phyloP scores from a whole-genome alignment of 2,888 invertebrate genomes.

The Euzetes globulus region DNA sequence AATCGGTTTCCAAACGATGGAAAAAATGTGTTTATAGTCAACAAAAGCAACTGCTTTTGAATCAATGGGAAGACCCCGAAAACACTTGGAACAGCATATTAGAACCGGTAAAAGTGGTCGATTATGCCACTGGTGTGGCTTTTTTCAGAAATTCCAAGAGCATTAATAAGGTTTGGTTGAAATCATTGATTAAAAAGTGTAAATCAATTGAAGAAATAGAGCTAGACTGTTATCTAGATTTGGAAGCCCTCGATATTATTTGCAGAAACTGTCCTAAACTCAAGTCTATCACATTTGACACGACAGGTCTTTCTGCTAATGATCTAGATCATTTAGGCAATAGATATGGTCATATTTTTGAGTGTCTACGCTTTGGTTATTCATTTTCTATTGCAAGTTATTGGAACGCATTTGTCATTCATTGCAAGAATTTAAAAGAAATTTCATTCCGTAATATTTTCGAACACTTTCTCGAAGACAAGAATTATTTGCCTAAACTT shows the following conservation, averaged over 20 bases:
- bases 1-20: too few relatives aligned
- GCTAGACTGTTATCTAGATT: neutral
- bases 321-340: too few relatives aligned
- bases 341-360: neutral
- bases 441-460: neutral
- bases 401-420: neutral
- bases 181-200: neutral
- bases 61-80: neutral
- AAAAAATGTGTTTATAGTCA: neutral
- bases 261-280: neutral
- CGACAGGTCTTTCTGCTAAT: neutral
- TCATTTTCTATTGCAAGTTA: neutral
- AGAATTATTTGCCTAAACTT: neutral
- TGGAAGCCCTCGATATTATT: neutral
- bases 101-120: neutral
- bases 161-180: neutral
- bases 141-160: neutral
- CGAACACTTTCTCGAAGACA: neutral
- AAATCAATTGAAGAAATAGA: neutral
- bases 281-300: neutral
- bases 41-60: neutral
- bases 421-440: neutral
- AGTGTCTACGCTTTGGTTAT: neutral
- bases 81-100: neutral
- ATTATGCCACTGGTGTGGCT: neutral